Base-by-base conservation (phyloP, 2,797 vertebrate species). In the Yasuhikotakia modesta region DNA sequence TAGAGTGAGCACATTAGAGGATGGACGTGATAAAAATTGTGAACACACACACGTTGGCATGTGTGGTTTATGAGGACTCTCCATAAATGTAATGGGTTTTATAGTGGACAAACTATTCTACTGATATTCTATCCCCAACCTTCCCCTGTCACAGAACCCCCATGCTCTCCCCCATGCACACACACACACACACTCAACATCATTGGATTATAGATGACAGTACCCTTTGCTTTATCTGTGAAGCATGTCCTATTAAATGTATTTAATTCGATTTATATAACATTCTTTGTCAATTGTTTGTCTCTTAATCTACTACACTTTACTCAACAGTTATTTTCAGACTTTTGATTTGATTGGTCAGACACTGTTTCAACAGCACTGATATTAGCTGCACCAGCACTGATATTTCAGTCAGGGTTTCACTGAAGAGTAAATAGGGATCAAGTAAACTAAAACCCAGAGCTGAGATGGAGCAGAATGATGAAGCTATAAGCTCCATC, bases 211-310 rank as follows among this genome's bases (percentile, higher is more conserved):
- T 35, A 16, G 50, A 21, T 17, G 1, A 19, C 5, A n/a, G n/a
- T 4, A 70, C 11, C 0, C 17, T 57, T 46, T 19, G 12, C 57
- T 78, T 6, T 55, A 43, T 3, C 35, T 65, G 32, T 64, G 45
- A 65, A 46, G 55, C n/a, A 50, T 39, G 7, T 63, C 35, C 35
- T 17, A 52, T 12, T 64, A 63, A 21, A n/a, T 45, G 21, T 53
- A 35, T 65, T 46, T 65, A 2, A 45, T 43, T 63, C 19, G 45
- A 6, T 6, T 48, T 17, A 50, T 48, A 27, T 16, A 61, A 50
- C 22, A 68, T n/a, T n/a, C n/a, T n/a, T n/a, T n/a, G n/a, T 61
- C 50, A 69, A 50, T 14, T 77, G 39, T 67, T 19, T 14, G 17
- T 58, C 4, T 19, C 57, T 11, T 67, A 67, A 13, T 60, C 57